Evolutionary conservation across 2,888 invertebrate species (phyloP).

Genomic region (Argynnis bischoffii): DNA sequence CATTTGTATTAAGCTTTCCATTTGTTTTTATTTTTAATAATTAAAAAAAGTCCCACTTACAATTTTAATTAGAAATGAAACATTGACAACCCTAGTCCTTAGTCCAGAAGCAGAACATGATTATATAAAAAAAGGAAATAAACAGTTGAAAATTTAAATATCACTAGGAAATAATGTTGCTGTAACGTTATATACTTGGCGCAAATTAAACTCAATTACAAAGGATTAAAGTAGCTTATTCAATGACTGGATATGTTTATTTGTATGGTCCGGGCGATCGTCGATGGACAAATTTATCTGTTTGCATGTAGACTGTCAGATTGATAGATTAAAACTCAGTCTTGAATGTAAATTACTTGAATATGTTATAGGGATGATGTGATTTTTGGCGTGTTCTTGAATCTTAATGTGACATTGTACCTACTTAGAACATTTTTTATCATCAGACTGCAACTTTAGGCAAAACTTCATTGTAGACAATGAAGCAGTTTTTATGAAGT

Average conservation of each 20-base stretch:
- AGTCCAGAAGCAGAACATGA: slow-evolving; percentile 53
- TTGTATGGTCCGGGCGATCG: slow-evolving; percentile 46
- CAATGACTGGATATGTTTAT: slow-evolving; percentile 43
- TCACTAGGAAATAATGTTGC: slow-evolving; percentile 54
- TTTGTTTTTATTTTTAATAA: too few relatives aligned
- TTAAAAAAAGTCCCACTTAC: too few relatives aligned
- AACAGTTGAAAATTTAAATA: slow-evolving; percentile 60
- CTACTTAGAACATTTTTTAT: background rate
- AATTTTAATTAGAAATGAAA: background rate
- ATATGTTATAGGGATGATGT: slow-evolving; percentile 23
- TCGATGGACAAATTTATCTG: slow-evolving; percentile 57
- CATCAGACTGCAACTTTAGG: too few relatives aligned
- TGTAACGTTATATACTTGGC: slow-evolving; percentile 36
- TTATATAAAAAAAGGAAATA: slow-evolving; percentile 53
- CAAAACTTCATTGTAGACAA: too few relatives aligned
- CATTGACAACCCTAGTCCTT: slow-evolving; percentile 2
- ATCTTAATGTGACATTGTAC: slow-evolving; percentile 1
- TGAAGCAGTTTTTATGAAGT: too few relatives aligned
- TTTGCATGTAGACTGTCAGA: slow-evolving; percentile 54
- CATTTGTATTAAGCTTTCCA: too few relatives aligned
- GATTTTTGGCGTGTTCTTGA: slow-evolving; percentile 13
- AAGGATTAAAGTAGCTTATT: slow-evolving; percentile 35
- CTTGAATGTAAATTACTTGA: slow-evolving; percentile 35
- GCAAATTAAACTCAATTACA: slow-evolving; percentile 34
- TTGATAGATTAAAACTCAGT: slow-evolving; percentile 44